A percentile compares a stretch with the other conserved stretches of the same genome.
Evolutionary conservation across 2,888 invertebrate genomes (phyloP).

Genomic region (Taenaris catops): DNA sequence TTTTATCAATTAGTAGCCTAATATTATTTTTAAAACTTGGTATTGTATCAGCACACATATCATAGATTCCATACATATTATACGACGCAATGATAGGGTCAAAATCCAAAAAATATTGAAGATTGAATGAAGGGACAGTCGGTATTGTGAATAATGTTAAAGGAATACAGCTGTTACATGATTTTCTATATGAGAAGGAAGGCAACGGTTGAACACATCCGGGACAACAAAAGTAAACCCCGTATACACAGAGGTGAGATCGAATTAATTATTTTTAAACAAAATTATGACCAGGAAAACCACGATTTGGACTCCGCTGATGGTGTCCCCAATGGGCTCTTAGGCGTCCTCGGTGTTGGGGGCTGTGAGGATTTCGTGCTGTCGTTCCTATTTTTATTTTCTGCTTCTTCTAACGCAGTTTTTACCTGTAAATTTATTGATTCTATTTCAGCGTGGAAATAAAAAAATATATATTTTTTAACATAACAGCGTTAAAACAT

Average conservation of each 20-base stretch:
- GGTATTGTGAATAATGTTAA: no score
- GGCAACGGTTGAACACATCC: conserved; percentile 41
- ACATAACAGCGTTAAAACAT: no score
- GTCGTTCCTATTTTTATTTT: conserved; percentile 34
- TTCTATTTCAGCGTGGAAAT: not conserved
- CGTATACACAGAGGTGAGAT: conserved; percentile 19
- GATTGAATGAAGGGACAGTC: no score
- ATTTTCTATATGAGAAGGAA: conserved; percentile 23
- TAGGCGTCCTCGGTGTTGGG: conserved; percentile 45
- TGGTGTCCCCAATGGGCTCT: conserved; percentile 38
- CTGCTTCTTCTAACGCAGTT: conserved; percentile 45
- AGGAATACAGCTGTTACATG: no score
- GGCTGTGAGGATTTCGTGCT: conserved; percentile 46
- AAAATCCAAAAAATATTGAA: no score
- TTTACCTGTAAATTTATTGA: conserved; percentile 47
- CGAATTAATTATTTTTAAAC: not conserved
- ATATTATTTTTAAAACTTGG: no score
- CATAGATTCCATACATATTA: no score
- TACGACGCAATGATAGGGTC: no score
- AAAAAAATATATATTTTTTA: no score
- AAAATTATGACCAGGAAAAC: conserved; percentile 76
- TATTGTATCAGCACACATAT: no score
- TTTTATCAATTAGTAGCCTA: no score
- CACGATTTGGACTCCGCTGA: conserved; percentile 68
- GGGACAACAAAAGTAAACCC: conserved; percentile 31